Percentiles rank a stretch among this genome's conserved stretches.
Conservation (phyloP, 2,113 vertebrate species). For the Zosterops borbonicus region DNA sequence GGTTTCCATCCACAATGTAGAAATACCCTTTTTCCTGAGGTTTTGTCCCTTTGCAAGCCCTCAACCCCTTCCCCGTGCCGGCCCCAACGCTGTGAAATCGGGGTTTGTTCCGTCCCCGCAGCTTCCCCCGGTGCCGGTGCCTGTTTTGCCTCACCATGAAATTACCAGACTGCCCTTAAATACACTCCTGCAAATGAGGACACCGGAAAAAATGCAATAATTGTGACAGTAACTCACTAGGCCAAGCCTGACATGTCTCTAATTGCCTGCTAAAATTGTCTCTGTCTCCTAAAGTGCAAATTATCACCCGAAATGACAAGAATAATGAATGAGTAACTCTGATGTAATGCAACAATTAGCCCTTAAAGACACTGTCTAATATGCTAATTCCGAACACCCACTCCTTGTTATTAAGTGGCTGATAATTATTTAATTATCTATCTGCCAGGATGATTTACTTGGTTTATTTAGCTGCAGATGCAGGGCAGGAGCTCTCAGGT, state of each 20-base stretch:
- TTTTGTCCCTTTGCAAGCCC: not conserved
- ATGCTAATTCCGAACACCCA: conserved; percentile 84
- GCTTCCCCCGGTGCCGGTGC: not conserved
- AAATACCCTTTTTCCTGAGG: not conserved
- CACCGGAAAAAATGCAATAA: conserved; percentile 76
- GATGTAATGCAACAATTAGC: conserved; percentile 89
- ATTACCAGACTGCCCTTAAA: conserved; percentile 74
- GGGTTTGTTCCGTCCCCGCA: not conserved
- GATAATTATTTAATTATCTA: conserved; percentile 92
- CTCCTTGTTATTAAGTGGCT: conserved; percentile 86
- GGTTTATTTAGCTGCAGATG: conserved; percentile 84
- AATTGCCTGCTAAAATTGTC: conserved; percentile 89
- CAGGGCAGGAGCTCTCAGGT: conserved; percentile 63
- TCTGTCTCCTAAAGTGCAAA: conserved; percentile 87
- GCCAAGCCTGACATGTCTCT: conserved; percentile 85
- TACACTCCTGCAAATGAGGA: conserved; percentile 76
- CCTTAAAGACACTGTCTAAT: conserved; percentile 86
- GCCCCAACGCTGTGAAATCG: not conserved
- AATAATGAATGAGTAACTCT: conserved; percentile 88
- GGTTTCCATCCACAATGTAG: fast-evolving
- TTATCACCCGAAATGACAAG: conserved; percentile 88
- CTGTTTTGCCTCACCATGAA: conserved; percentile 71
- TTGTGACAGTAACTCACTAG: conserved; percentile 87
- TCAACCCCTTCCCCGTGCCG: not conserved
- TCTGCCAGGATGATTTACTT: conserved; percentile 88